Evolutionary conservation across 2,797 vertebrate genomes (phyloP), one percentile per base, ranked within the genome.

Genomic region (Microchirus variegatus): DNA sequence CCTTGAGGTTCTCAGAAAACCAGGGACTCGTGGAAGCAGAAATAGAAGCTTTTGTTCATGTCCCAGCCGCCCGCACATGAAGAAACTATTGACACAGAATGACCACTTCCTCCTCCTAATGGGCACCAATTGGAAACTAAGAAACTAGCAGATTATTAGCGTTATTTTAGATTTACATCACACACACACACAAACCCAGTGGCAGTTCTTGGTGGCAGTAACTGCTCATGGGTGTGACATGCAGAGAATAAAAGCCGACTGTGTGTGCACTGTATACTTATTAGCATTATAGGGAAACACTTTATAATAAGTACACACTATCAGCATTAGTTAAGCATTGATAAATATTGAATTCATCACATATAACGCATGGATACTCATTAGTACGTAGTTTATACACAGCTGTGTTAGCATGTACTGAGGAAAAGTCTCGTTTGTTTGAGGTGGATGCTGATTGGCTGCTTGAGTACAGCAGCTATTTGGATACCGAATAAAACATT

Each of bases 161-260:
- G 1, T 38, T 19, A 47, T 10, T 60, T 57, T 37, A 53, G 15
- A 60, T 6, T 16, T 58, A 53, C 45, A 47, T 16, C 45, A n/a
- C 26, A 16, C 46, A 2, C 41, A 45, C 41, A 42, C 47, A n/a
- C 42, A 16, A 3, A 15, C 26, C 16, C n/a, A 31, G 4, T 47
- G 42, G 57, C 69, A 73, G 54, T 56, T 46, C 9, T 59, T 14
- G 9, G 50, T 64, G 70, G 53, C 59, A 72, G 59, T 63, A 63
- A 61, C 72, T 73, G 70, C 54, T 42, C 48, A 54, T 18, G 6
- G 49, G 63, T 72, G 49, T 35, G 22, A 61, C 46, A 58, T 51
- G 46, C 59, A 61, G 54, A 16, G 18, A 46, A 52, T 46, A 42
- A 60, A 82, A 72, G 63, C 31, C 61, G 56, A 70, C 31, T 45